Evolutionary conservation across 2,888 invertebrate genomes (phyloP), one percentile per base, ranked within the genome.

Genomic region (Mesorhabditis belari): DNA sequence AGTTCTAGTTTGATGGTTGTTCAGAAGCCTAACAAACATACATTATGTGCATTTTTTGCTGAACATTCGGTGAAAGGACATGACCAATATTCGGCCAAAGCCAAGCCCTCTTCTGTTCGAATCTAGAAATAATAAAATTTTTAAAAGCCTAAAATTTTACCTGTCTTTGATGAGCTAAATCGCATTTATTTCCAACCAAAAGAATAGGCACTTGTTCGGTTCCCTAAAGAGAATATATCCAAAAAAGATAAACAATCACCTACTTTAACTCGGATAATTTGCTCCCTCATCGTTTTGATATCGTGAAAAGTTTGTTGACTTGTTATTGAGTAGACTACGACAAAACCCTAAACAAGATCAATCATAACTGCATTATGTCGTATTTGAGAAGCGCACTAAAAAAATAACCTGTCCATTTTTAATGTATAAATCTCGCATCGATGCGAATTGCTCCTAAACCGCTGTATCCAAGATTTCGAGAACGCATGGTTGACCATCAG

Each of bases 271-370:
- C 98, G 88, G 80, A 92, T 91, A 81, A 99, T 98, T 75, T 86
- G 86, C 85, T 98, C 96, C 86, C 92, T 91, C 94, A 98, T 95
- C 74, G 91, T 90, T 83, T 92, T 92, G 82, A 98, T 96, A 85
- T 98, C 94, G 86, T 91, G 88, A 86, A 99, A 98, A 82, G 96
- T 98, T 85, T 98, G 96, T 83, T 95, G 92, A 85, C 93, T 95
- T 77, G 98, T 98, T 83, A 98, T 87, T 81, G 94, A 94, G 85
- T 96, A 98, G 77, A 98, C 84, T 29, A 85, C 83, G 49, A 85
- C 81, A 74, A 85, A 85, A 49, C 81, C 81, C 65, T 64, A 51
- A 44, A 66, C 55, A 50, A 4, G 19, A 28, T 5, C 2, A 9
- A 9, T 56, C 17, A n/a, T 5, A 6, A 19, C 1, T 19, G 17